These are phyloP conservation scores for Xenopus laevis DNA, from an alignment of 2,113 vertebrate genomes.

Conservation along the genomic window DNA sequence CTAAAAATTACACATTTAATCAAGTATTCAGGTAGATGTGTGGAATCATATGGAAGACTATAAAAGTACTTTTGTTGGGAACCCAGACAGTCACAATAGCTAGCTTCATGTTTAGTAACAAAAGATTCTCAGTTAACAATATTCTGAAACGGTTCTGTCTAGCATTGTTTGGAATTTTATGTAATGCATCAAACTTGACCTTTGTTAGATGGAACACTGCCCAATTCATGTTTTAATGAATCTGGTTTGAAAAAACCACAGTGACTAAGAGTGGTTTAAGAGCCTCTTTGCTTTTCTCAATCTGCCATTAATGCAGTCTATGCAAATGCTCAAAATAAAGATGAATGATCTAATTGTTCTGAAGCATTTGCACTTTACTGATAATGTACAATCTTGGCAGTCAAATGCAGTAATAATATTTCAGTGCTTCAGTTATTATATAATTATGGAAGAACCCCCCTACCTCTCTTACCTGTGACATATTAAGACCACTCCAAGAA, in stretches of 20 bases:
- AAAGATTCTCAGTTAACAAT: no score
- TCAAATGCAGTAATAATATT: background rate
- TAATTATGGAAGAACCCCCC: background rate
- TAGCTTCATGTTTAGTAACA: no score
- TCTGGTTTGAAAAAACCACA: background rate
- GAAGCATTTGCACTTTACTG: background rate
- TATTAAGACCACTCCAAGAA: no score
- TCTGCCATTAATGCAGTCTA: background rate
- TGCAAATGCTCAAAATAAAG: background rate
- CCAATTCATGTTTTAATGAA: background rate
- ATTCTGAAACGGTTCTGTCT: no score
- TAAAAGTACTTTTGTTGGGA: no score
- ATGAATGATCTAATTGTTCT: conserved; percentile 6
- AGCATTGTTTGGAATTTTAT: no score
- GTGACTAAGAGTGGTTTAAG: background rate
- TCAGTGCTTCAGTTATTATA: background rate
- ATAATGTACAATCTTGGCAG: background rate
- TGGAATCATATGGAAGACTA: no score
- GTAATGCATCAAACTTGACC: background rate
- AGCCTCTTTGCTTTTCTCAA: background rate
- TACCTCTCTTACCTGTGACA: no score
- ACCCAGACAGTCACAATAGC: no score
- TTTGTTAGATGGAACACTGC: background rate
- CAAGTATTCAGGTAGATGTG: no score
- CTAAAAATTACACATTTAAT: no score